Conservation (phyloP, 2,113 vertebrate species). For the Phylloscopus trochilus region DNA sequence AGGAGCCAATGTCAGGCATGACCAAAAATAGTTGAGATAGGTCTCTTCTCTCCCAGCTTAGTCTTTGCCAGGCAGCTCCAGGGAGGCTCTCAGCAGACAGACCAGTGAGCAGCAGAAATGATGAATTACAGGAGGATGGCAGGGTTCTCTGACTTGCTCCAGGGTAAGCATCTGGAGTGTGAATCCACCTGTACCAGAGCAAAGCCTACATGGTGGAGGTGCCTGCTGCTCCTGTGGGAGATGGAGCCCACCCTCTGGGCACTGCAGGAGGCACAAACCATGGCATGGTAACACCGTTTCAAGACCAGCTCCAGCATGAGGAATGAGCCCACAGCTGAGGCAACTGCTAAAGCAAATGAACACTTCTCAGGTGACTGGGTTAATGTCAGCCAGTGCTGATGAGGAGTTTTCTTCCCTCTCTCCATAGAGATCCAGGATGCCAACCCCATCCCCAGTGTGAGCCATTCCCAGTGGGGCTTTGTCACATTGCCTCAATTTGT, state of each 20-base stretch:
- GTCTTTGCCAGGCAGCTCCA: background rate
- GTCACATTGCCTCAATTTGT: rapidly evolving
- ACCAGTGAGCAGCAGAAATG: background rate
- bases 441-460: background rate
- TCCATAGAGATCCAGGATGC: background rate
- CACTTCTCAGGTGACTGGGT: background rate
- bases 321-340: background rate
- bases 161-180: background rate
- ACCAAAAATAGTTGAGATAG: background rate
- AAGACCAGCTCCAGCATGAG: background rate
- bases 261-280: background rate
- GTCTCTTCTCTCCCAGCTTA: background rate
- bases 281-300: background rate
- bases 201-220: background rate
- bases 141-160: background rate
- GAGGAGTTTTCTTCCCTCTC: background rate
- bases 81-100: background rate
- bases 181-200: background rate
- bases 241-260: background rate
- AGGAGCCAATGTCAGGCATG: background rate
- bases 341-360: background rate
- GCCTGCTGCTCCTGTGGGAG: background rate
- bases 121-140: background rate
- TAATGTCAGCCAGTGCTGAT: background rate
- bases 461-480: background rate